These are phyloP conservation scores for Seira musarum DNA, from an alignment of 2,888 invertebrate genomes.

Conservation along the genomic window DNA sequence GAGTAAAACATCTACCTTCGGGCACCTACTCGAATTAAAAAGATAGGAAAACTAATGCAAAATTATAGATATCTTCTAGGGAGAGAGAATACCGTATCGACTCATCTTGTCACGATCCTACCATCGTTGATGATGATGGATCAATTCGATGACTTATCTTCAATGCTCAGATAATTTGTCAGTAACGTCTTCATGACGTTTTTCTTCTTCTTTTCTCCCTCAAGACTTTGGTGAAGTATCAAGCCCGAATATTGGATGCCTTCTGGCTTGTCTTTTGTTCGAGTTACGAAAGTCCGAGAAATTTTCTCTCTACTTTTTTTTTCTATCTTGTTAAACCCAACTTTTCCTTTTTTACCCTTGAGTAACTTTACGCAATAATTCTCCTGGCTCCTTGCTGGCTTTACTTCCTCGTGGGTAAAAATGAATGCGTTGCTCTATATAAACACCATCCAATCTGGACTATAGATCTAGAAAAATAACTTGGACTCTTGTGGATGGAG, in stretches of 20 bases:
- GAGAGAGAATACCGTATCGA: constrained; percentile 41
- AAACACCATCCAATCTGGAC: no score
- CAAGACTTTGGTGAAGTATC: background rate
- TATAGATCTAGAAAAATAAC: no score
- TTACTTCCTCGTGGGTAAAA: no score
- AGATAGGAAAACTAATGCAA: background rate
- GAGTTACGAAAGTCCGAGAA: constrained; percentile 44
- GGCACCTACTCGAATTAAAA: no score
- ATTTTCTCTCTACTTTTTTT: constrained; percentile 28
- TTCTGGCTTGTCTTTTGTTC: background rate
- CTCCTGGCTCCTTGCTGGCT: no score
- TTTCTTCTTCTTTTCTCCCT: constrained; percentile 28
- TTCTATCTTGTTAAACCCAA: constrained; percentile 11
- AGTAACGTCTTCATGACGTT: constrained; percentile 57
- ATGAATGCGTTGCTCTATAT: no score
- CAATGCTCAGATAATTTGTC: constrained; percentile 62
- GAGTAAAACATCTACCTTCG: no score
- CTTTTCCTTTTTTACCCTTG: constrained; percentile 17
- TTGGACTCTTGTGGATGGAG: no score
- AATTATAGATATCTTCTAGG: background rate
- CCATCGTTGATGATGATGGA: constrained; percentile 62
- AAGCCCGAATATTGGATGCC: no score
- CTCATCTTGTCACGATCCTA: constrained; percentile 62
- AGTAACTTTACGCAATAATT: constrained; percentile 23
- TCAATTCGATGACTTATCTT: constrained; percentile 64